Conservation (phyloP, 2,888 invertebrate genomes). For the Callosobruchus maculatus region DNA sequence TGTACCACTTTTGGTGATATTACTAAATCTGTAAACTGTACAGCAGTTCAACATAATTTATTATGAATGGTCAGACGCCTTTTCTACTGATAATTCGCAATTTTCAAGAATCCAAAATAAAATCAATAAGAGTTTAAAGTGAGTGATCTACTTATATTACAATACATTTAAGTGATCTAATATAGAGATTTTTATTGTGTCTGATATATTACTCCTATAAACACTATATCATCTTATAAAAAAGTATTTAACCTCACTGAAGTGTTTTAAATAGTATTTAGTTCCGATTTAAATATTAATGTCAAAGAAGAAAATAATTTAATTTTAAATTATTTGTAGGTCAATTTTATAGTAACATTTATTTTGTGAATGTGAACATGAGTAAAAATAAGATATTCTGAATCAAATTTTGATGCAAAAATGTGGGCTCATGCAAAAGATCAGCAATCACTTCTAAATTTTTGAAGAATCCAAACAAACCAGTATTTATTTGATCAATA, state of each 20-base stretch:
- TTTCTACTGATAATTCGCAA: background rate
- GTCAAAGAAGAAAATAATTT: background rate
- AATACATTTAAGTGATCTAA: background rate
- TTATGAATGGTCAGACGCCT: background rate
- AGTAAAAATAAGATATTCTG: background rate
- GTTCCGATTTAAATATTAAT: background rate
- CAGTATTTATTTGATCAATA: background rate
- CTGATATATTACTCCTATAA: background rate
- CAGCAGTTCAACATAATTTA: background rate
- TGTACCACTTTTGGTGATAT: background rate
- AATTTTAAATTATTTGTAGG: background rate
- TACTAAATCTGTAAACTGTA: background rate
- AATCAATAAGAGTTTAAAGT: background rate
- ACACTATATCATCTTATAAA: background rate
- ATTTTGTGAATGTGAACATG: background rate
- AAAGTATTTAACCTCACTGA: background rate
- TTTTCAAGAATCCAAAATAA: background rate
- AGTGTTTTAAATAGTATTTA: background rate
- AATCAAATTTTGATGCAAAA: background rate
- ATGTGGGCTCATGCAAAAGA: background rate
- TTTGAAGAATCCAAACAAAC: background rate
- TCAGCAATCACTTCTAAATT: background rate
- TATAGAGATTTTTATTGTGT: background rate
- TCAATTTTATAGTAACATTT: background rate
- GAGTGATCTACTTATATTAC: background rate